Evolutionary conservation across 2,113 vertebrate species (phyloP), one percentile per base, ranked within the genome.

Genomic region (Saguinus imperator): DNA sequence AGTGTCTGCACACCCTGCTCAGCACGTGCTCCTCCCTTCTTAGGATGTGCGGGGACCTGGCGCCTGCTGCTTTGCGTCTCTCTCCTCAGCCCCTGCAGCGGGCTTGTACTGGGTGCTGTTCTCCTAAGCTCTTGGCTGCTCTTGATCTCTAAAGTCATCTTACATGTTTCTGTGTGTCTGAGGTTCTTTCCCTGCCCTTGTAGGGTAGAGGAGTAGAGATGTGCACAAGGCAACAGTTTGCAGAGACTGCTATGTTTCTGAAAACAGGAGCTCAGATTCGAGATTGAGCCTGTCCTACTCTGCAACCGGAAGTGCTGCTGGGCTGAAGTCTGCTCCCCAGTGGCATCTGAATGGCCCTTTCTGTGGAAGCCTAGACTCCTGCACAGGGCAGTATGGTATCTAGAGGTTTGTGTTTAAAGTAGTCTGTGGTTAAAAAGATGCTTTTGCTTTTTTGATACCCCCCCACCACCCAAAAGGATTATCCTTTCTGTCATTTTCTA

Each of bases 401-500:
- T 77, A 77, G 48, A 89, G 32, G 11, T 91, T 61, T 77, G 55
- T 85, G 79, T 86, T 61, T 68, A 70, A 93, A 79, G 52, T 81
- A 35, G 9, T 70, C 17, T 70, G 61, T 70, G 70, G 27, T 89
- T 77, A 61, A 50, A 95, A 91, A 90, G 45, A 84, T 88, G 58
- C 2, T 12, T 75, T 50, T 90, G 32, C n/a, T 73, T 79, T 95
- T 82, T 76, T 58, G 13, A 57, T 21, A 16, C 27, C 18, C 64
- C 13, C 25, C 20, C 27, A 35, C 25, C 25, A 16, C 18, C 6
- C 20, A 14, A 1, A 80, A 21, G 68, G 43, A 66, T 79, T 77
- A 82, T 50, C 43, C 43, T 87, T 86, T 70, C 48, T 92, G 8
- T 91, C n/a, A 32, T 82, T 37, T 93, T 95, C 70, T 88, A 45